Evolutionary conservation across 2,888 invertebrate genomes (phyloP).

Genomic region (Ypsolopha sequella): DNA sequence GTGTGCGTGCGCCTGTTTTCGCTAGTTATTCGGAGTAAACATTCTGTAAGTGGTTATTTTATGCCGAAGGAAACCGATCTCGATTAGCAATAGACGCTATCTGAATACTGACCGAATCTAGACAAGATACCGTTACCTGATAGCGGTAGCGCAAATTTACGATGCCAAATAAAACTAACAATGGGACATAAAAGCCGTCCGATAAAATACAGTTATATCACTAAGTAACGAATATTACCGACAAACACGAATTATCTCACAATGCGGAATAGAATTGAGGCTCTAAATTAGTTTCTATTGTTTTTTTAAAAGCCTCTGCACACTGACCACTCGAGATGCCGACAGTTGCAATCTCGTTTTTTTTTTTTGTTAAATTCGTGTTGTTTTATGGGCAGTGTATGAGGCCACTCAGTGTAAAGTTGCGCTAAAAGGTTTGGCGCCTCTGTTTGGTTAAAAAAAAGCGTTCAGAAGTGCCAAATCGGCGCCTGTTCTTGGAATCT

Average conservation of each 20-base stretch:
- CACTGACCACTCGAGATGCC: slow-evolving; percentile 36
- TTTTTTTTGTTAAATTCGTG: background rate
- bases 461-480: slow-evolving; percentile 48
- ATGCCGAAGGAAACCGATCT: too few relatives aligned
- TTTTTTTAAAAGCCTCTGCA: slow-evolving; percentile 40
- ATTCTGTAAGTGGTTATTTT: too few relatives aligned
- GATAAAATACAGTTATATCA: background rate
- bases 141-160: slow-evolving; percentile 3
- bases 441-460: slow-evolving; percentile 39
- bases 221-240: background rate
- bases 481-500: slow-evolving; percentile 39
- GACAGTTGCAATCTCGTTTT: slow-evolving; percentile 10
- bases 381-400: slow-evolving; percentile 1
- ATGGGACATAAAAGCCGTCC: background rate
- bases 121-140: slow-evolving; percentile 2
- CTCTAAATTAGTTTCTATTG: slow-evolving; percentile 42
- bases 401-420: slow-evolving; percentile 8
- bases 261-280: background rate
- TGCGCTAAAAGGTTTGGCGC: slow-evolving; percentile 63
- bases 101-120: too few relatives aligned
- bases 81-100: background rate
- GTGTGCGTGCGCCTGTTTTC: too few relatives aligned
- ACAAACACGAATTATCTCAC: background rate
- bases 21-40: too few relatives aligned
- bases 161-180: background rate